Evolutionary conservation across 2,113 vertebrate species (phyloP).

Genomic region (Paraplagusia blochii): DNA sequence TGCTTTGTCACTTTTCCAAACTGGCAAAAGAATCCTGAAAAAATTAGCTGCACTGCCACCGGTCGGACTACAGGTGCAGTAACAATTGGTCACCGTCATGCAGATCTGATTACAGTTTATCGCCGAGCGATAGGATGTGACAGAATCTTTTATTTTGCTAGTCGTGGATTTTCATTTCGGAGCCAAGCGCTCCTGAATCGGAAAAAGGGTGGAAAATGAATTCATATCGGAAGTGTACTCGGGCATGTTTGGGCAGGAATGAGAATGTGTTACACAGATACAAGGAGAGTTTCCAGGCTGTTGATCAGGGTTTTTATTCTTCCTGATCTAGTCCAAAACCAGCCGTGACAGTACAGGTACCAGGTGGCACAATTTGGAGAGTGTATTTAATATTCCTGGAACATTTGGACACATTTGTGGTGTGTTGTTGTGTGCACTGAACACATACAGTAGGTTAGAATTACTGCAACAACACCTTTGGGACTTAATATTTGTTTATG

Average conservation of each 20-base stretch:
- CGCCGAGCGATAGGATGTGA: conserved; percentile 23
- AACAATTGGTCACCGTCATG: conserved; percentile 55
- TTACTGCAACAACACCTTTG: too few relatives aligned
- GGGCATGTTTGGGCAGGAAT: conserved; percentile 58
- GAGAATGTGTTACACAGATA: conserved; percentile 52
- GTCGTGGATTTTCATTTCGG: conserved; percentile 49
- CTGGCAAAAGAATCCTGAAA: conserved; percentile 55
- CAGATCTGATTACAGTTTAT: conserved; percentile 58
- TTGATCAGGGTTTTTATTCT: conserved; percentile 20
- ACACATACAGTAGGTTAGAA: too few relatives aligned
- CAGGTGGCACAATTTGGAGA: too few relatives aligned
- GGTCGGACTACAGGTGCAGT: conserved; percentile 33
- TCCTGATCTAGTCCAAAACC: conserved; percentile 14
- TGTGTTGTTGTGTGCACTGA: too few relatives aligned
- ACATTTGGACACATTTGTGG: too few relatives aligned
- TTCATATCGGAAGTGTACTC: conserved; percentile 46
- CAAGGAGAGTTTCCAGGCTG: conserved; percentile 25
- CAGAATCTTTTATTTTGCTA: conserved; percentile 49
- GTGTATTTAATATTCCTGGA: too few relatives aligned
- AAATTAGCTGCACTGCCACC: conserved; percentile 44
- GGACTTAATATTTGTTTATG: too few relatives aligned
- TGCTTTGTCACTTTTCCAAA: conserved; percentile 56
- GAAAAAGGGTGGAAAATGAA: conserved; percentile 16
- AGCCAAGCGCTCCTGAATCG: conserved; percentile 31
- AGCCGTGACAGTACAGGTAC: too few relatives aligned